Evolutionary conservation across 30 jellyfish, hydroid and myxozoan species (phyloP).

Genomic region (Cassiopea xamachana): DNA sequence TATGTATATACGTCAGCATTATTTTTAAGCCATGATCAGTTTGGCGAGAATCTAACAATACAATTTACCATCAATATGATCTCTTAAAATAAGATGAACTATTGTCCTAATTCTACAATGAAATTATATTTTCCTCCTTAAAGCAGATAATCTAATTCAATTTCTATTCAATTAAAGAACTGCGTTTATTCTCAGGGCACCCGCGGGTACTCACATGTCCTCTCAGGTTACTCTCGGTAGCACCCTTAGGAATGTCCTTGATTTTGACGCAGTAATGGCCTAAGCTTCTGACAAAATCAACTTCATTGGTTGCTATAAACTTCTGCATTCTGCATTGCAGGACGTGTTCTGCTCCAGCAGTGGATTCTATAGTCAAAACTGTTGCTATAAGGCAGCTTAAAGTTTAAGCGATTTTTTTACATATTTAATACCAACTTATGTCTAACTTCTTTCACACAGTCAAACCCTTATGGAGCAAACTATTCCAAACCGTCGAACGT

Average conservation of each 20-base stretch:
- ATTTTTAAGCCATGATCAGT: too few species aligned
- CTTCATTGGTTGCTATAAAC: background rate
- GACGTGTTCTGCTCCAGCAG: background rate
- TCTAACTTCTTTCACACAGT: background rate
- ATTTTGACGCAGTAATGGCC: background rate
- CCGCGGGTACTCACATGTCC: too few species aligned
- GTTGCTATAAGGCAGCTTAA: background rate
- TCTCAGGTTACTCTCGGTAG: too few species aligned
- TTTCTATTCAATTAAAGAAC: background rate
- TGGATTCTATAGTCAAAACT: background rate
- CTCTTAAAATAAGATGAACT: background rate
- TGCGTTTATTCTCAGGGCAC: background rate
- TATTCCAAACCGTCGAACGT: background rate
- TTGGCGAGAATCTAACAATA: background rate
- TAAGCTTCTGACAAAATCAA: background rate
- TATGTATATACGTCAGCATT: too few species aligned
- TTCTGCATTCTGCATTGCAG: background rate
- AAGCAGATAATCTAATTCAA: background rate
- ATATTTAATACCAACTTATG: background rate
- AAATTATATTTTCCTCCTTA: background rate
- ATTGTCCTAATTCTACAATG: background rate
- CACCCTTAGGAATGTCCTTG: background rate
- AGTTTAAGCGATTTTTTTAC: slow-evolving; percentile 14
- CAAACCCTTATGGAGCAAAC: background rate
- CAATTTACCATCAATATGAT: background rate